Base-by-base conservation (phyloP, 92 coral and sea anemone species). In the Palythoa grandiflora region DNA sequence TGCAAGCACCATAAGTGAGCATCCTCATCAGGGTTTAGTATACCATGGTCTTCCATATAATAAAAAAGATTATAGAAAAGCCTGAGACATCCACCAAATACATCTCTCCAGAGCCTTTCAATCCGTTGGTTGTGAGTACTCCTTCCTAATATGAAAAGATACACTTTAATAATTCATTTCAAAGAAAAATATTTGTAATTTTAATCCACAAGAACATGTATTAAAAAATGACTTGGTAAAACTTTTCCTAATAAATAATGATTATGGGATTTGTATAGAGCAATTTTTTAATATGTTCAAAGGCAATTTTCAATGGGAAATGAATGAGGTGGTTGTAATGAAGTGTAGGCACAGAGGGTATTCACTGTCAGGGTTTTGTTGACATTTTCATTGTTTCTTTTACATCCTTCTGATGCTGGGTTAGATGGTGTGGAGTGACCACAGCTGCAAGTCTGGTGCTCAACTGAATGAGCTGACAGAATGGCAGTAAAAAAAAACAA, bases 61-160 rank as follows among this genome's bases (percentile, higher is more conserved):
- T 83, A 72, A 63, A 91, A 91, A 55, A 88, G n/a, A n/a, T 83
- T 75, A 60, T 88, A 91, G 55, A 91, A 88, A 48, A 84, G 47
- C 50, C 80, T 15, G 54, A 91, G 88, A 70, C 93, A 83, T 28
- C 91, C 91, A 40, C 71, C 75, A 78, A 88, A 84, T 19, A 84
- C 89, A 88, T 91, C 93, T 50, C 93, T 65, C 93, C 93, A 91
- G 17, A 91, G 84, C 78, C 93, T 79, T 63, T 91, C 90, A 13
- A 90, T 90, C 38, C 87, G 16, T 59, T 59, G 65, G 19, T 59
- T 59, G 19, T 59, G 65, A 1, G 65, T 68, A 5, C 73, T 68
- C 80, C 85, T 68, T 1, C 73, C 73, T 68, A 35, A 68, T 20
- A 68, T 68, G 21, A 59, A 59, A 59, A 59, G 19, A 59, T 59